Percentiles rank a stretch among this genome's conserved stretches.
Conservation (phyloP, 2,797 vertebrate genomes). For the Cynodonichthys magdalenae region DNA sequence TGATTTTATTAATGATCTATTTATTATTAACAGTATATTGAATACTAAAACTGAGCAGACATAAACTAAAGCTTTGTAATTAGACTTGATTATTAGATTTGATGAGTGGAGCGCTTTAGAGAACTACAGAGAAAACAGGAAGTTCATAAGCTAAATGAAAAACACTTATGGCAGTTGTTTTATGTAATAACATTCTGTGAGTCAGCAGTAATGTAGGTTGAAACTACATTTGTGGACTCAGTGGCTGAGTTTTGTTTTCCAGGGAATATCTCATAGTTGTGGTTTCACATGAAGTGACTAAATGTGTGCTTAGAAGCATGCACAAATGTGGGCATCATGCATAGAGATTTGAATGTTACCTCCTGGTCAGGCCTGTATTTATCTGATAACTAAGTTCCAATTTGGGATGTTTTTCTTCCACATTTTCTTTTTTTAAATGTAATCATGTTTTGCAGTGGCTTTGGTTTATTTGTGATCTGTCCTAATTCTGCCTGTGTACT, state of each 20-base stretch:
- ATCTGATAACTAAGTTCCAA: slow-evolving; percentile 31
- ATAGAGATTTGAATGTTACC: slow-evolving; percentile 21
- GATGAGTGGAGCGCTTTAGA: background rate
- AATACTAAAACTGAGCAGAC: background rate
- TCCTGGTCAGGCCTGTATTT: slow-evolving; percentile 14
- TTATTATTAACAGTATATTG: background rate
- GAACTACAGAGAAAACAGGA: background rate
- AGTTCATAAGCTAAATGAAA: slow-evolving; percentile 5
- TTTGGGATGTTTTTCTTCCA: slow-evolving; percentile 30
- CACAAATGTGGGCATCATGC: background rate
- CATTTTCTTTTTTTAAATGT: slow-evolving; percentile 26
- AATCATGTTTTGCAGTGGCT: slow-evolving; percentile 45
- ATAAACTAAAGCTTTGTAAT: no score
- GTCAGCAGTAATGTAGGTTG: slow-evolving; percentile 15
- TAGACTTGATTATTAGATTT: background rate
- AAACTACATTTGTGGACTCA: slow-evolving; percentile 2
- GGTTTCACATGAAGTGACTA: slow-evolving; percentile 4
- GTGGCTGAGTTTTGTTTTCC: slow-evolving; percentile 11
- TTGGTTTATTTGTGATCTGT: slow-evolving; percentile 58
- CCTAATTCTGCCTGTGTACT: slow-evolving; percentile 27
- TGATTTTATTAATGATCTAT: background rate
- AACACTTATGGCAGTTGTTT: slow-evolving; percentile 10
- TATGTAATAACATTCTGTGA: background rate
- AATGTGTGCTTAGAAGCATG: background rate
- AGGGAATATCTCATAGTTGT: slow-evolving; percentile 11